Conservation (phyloP, 2,888 invertebrate genomes). For the Heliconius ismenius region DNA sequence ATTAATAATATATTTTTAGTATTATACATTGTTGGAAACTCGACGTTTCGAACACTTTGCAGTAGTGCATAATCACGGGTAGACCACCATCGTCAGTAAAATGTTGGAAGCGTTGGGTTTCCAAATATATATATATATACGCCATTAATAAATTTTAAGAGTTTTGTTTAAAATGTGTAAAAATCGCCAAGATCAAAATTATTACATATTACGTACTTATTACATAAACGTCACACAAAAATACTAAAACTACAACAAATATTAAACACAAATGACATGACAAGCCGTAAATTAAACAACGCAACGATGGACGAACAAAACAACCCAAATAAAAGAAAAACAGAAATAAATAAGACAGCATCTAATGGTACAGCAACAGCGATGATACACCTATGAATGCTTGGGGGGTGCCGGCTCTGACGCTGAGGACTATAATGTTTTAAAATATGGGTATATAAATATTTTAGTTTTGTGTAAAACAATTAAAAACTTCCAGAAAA, state of each 20-base stretch:
- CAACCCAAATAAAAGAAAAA: slow-evolving; percentile 5
- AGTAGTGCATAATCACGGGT: background rate
- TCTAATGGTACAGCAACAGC: slow-evolving; percentile 8
- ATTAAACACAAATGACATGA: slow-evolving; percentile 38
- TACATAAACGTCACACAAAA: slow-evolving; percentile 12
- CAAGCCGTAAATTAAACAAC: slow-evolving; percentile 23
- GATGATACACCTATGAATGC: slow-evolving; percentile 19
- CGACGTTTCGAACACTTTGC: background rate
- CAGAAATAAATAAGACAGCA: slow-evolving; percentile 13
- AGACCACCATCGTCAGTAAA: too few relatives aligned
- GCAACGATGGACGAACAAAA: background rate
- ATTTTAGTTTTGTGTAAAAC: background rate
- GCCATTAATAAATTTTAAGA: background rate
- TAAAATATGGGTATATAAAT: background rate
- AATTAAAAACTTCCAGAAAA: background rate
- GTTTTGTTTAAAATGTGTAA: background rate
- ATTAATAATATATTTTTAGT: background rate
- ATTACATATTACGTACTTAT: background rate
- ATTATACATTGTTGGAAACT: background rate
- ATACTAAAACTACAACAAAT: slow-evolving; percentile 5
- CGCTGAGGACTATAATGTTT: background rate
- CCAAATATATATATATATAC: background rate
- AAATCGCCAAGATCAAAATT: background rate
- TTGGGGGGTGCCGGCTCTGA: slow-evolving; percentile 3
- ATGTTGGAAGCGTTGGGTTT: too few relatives aligned